Evolutionary conservation across 2,888 invertebrate genomes (phyloP).

Genomic region (Protonemura montana): DNA sequence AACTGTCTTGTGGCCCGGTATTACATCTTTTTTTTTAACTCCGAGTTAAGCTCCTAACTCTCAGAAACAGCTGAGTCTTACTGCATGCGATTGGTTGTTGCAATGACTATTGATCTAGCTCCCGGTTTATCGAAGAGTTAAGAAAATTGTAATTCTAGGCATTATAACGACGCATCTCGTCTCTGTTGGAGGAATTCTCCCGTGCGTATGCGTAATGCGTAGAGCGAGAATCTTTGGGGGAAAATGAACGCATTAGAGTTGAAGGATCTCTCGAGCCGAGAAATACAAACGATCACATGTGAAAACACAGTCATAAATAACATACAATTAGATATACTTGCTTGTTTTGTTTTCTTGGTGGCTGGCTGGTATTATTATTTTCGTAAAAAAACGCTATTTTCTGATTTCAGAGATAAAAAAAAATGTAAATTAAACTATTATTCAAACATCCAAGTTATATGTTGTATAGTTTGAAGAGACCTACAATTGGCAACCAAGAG

Average conservation of each 20-base stretch:
- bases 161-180: no score
- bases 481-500: slow-evolving; percentile 4
- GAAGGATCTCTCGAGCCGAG: background rate
- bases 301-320: background rate
- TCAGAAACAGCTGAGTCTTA: no score
- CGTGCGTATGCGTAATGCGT: no score
- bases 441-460: background rate
- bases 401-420: slow-evolving; percentile 15
- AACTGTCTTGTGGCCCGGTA: no score
- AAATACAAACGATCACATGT: slow-evolving; percentile 12
- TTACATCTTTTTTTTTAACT: no score
- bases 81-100: no score
- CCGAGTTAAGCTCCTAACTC: no score
- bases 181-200: no score
- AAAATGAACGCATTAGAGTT: background rate
- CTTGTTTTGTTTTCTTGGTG: background rate
- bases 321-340: background rate
- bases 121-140: no score
- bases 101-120: no score
- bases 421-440: slow-evolving; percentile 27
- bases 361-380: background rate
- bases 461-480: background rate
- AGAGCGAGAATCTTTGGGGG: background rate
- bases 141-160: no score
- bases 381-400: background rate